These are phyloP conservation scores for Aphelinus atriplicis DNA, from an alignment of 1,140 invertebrate genomes.

Conservation along the genomic window DNA sequence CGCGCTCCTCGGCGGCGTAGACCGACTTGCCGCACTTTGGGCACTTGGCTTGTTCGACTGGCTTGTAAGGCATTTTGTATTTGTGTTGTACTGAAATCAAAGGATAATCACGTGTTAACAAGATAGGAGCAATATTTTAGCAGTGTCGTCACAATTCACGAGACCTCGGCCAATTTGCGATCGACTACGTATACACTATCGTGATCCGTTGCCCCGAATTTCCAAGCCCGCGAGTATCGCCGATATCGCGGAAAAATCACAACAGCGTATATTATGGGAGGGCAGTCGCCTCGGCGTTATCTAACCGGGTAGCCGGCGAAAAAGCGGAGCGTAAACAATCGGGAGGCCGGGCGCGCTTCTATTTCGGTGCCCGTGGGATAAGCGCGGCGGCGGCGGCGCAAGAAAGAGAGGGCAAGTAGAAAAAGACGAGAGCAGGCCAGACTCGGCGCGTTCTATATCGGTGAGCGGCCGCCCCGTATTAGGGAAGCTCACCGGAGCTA, in stretches of 20 bases:
- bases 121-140: background rate
- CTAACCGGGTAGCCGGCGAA: slow-evolving; percentile 8
- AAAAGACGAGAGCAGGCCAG: slow-evolving; percentile 35
- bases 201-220: too few species aligned
- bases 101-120: background rate
- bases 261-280: too few species aligned
- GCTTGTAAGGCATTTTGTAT: slow-evolving; percentile 96
- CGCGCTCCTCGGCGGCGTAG: slow-evolving; percentile 97
- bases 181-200: too few species aligned
- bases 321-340: slow-evolving; percentile 49
- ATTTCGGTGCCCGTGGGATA: slow-evolving; percentile 42
- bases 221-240: too few species aligned
- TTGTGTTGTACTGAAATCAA: slow-evolving; percentile 48
- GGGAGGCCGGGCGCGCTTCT: slow-evolving; percentile 37
- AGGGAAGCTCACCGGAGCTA: slow-evolving; percentile 56
- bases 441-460: slow-evolving; percentile 57
- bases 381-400: background rate
- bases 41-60: slow-evolving; percentile 95
- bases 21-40: slow-evolving; percentile 98
- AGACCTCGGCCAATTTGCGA: too few species aligned
- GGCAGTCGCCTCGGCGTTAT: slow-evolving; percentile 3
- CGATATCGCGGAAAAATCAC: too few species aligned
- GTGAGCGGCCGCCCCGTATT: slow-evolving; percentile 61
- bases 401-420: slow-evolving; percentile 5
- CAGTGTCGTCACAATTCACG: background rate